A percentile compares a stretch with the other conserved stretches of the same genome.
phyloP scores from a whole-genome alignment of 2,113 vertebrate genomes.

The Tetraodon nigroviridis region DNA sequence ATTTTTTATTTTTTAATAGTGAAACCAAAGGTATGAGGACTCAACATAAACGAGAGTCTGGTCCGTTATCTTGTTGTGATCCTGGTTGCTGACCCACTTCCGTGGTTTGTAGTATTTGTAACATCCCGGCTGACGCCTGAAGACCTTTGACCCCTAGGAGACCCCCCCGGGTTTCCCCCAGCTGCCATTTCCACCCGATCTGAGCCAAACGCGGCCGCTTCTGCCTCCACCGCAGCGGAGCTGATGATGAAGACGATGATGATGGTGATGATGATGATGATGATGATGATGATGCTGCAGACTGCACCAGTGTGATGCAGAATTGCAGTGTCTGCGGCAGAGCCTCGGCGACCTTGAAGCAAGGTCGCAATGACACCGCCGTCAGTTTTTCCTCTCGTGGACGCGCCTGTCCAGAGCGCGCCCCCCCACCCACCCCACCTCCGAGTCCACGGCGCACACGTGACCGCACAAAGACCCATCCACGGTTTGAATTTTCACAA shows the following conservation, averaged over 20 bases:
- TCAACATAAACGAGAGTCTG: too few relatives aligned
- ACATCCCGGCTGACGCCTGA: slow-evolving; percentile 62
- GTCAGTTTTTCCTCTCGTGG: slow-evolving; percentile 59
- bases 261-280: too few relatives aligned
- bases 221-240: slow-evolving; percentile 15
- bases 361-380: slow-evolving; percentile 76
- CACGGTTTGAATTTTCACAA: too few relatives aligned
- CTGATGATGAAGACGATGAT: too few relatives aligned
- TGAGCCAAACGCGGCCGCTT: slow-evolving; percentile 1
- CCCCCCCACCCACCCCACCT: too few relatives aligned
- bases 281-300: slow-evolving; percentile 43
- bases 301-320: slow-evolving; percentile 66
- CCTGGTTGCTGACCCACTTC: too few relatives aligned
- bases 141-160: slow-evolving; percentile 43
- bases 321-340: slow-evolving; percentile 72
- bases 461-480: too few relatives aligned
- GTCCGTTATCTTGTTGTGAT: too few relatives aligned
- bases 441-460: slow-evolving; percentile 1
- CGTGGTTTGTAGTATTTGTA: slow-evolving; percentile 44
- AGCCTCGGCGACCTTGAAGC: slow-evolving; percentile 72
- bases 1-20: too few relatives aligned
- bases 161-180: slow-evolving; percentile 22
- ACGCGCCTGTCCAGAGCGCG: slow-evolving; percentile 16
- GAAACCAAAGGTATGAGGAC: too few relatives aligned
- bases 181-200: too few relatives aligned